These are phyloP conservation scores for Cancer borealis DNA, from an alignment of 2,888 invertebrate genomes.

Conservation along the genomic window DNA sequence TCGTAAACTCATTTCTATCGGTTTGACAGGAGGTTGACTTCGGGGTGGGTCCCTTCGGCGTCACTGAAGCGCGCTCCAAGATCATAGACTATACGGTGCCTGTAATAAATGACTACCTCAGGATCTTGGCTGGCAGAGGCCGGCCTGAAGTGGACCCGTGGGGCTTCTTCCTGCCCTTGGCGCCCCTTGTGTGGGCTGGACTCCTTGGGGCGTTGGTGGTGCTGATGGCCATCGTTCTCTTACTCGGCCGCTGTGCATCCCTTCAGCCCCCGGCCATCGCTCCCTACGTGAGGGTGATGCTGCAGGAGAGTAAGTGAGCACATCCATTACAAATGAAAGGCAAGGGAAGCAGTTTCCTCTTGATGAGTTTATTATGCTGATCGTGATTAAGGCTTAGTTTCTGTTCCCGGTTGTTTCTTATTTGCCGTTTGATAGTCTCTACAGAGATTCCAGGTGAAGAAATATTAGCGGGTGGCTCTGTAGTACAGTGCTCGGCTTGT, in stretches of 20 bases:
- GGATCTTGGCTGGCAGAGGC: slow-evolving; percentile 53
- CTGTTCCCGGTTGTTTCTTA: too few relatives aligned
- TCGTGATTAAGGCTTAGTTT: too few relatives aligned
- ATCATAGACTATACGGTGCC: slow-evolving; percentile 57
- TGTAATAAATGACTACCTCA: slow-evolving; percentile 42
- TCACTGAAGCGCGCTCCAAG: slow-evolving; percentile 44
- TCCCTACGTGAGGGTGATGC: slow-evolving; percentile 37
- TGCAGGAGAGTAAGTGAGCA: slow-evolving; percentile 26
- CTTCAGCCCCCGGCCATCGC: neutral
- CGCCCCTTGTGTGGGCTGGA: slow-evolving; percentile 8
- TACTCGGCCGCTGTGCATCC: neutral
- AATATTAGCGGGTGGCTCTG: too few relatives aligned
- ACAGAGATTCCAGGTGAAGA: too few relatives aligned
- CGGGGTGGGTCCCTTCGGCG: slow-evolving; percentile 59
- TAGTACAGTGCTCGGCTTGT: too few relatives aligned
- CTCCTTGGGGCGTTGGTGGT: slow-evolving; percentile 36
- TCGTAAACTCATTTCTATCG: neutral
- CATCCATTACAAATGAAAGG: too few relatives aligned
- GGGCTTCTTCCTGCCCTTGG: slow-evolving; percentile 62
- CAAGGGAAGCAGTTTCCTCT: too few relatives aligned
- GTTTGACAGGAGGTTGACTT: slow-evolving; percentile 57
- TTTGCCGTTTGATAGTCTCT: too few relatives aligned
- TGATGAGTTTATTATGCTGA: too few relatives aligned
- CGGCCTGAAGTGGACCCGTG: slow-evolving; percentile 55
- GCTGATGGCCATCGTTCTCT: neutral